Base-by-base conservation (phyloP, 1,140 invertebrate species). In the Pseudomyrmex cubaensis region DNA sequence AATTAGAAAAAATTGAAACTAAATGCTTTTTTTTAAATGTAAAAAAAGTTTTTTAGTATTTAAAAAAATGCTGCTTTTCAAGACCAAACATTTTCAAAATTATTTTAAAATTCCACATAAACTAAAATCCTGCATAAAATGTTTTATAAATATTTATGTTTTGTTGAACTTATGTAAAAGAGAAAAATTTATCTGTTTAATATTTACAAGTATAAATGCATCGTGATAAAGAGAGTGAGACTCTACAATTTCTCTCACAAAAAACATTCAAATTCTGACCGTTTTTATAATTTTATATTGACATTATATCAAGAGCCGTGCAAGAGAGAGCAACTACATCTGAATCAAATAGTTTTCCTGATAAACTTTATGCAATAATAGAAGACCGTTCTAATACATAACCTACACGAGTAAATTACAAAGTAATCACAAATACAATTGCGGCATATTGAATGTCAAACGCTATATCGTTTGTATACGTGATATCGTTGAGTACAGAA, bases 391-490 rank as follows among this genome's bases (percentile, higher is more conserved):
- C 17, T 20, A 15, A 66, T 76, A 56, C 48, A 15, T 56, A 77
- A 64, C 63, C 25, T 3, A 25, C 35, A 22, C 50, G 52, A n/a
- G 35, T 59, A 73, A 73, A 20, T 20, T 0, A 20, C 20, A 20
- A 20, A 20, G 20, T 20, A 20, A 20, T 20, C 20, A 20, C 57
- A 10, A 3, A 9, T 17, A 17, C 8, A 44, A 25, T 73, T 59
- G 44, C 7, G 12, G 25, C n/a, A 44, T 7, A 35, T 35, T 35
- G 48, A 76, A 54, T 9, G 46, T 2, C 20, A 15, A 74, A 73
- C 54, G n/a, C 70, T n/a, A 76, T 64, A 76, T 66, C 20, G 73
- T 63, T 75, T 62, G 35, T 35, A 52, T 52, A 66, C 12, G 17
- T 13, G 62, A 77, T 77, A 77, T 46, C 50, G n/a, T 59, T 59